These are phyloP conservation scores for Pantherophis vulpinus DNA, from an alignment of 2,797 vertebrate genomes.

Conservation along the genomic window DNA sequence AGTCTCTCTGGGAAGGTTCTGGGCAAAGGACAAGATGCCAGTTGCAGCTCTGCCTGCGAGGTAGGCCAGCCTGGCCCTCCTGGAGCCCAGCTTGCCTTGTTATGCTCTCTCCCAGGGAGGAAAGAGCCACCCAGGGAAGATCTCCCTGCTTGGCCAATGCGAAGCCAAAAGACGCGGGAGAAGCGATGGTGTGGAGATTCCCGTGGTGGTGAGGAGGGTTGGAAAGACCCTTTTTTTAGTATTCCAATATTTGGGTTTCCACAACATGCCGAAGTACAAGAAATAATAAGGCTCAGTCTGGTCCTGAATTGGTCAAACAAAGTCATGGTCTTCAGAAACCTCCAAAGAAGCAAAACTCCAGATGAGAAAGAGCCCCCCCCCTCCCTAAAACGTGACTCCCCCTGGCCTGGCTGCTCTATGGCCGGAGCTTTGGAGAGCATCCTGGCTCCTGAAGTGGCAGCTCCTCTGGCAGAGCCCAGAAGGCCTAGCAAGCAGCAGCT, in stretches of 20 bases:
- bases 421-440: too few relatives aligned
- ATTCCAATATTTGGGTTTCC: neutral
- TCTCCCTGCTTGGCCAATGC: neutral
- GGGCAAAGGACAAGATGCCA: neutral
- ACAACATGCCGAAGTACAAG: neutral
- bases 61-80: neutral
- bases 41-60: neutral
- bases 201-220: too few relatives aligned
- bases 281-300: neutral
- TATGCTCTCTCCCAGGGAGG: fast-evolving
- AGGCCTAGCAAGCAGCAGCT: neutral
- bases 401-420: too few relatives aligned
- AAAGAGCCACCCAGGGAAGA: neutral
- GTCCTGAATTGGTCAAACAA: neutral
- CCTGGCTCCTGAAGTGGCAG: neutral
- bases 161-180: neutral
- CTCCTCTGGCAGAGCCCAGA: neutral
- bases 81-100: neutral
- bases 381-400: neutral
- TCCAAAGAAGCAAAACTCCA: neutral
- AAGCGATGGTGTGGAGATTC: neutral
- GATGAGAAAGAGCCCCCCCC: neutral
- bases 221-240: neutral
- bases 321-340: neutral
- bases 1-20: neutral